Conservation (phyloP, 2,797 vertebrate species). For the Scarus forsteni region DNA sequence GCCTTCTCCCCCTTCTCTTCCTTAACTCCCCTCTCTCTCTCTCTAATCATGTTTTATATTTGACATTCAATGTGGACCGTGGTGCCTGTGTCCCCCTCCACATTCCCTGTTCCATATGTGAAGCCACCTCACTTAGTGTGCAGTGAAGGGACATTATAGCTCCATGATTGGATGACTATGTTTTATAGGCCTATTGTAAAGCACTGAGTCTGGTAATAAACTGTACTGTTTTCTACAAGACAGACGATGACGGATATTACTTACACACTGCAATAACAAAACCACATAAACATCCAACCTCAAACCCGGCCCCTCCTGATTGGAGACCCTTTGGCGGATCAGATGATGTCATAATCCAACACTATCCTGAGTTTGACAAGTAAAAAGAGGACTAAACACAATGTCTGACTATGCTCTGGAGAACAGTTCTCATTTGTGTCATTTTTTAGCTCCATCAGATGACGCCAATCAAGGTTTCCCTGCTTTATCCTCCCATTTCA, state of each 20-base stretch:
- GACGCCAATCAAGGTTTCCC: slow-evolving; percentile 27
- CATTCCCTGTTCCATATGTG: slow-evolving; percentile 63
- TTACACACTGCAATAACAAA: slow-evolving; percentile 36
- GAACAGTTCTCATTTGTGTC: slow-evolving; percentile 13
- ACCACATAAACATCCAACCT: slow-evolving; percentile 56
- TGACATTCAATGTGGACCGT: slow-evolving; percentile 64
- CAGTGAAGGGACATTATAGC: slow-evolving; percentile 47
- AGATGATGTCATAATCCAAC: slow-evolving; percentile 61
- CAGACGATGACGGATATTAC: slow-evolving; percentile 42
- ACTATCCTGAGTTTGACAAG: slow-evolving; percentile 33
- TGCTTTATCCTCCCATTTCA: slow-evolving; percentile 45
- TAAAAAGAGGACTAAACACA: slow-evolving; percentile 16
- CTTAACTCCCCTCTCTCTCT: slow-evolving; percentile 29
- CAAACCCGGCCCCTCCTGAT: slow-evolving; percentile 59
- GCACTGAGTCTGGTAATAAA: slow-evolving; percentile 18
- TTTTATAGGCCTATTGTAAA: slow-evolving; percentile 56
- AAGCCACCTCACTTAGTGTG: slow-evolving; percentile 52
- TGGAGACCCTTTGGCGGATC: slow-evolving; percentile 52
- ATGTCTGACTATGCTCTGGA: background rate
- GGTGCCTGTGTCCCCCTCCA: slow-evolving; percentile 71
- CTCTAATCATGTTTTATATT: slow-evolving; percentile 74
- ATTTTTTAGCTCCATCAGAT: slow-evolving; percentile 25
- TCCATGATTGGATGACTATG: slow-evolving; percentile 26
- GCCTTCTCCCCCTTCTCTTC: slow-evolving; percentile 25
- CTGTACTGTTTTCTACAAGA: slow-evolving; percentile 47